Base-by-base conservation (phyloP, 2,797 vertebrate species). In the Alfaro cultratus region DNA sequence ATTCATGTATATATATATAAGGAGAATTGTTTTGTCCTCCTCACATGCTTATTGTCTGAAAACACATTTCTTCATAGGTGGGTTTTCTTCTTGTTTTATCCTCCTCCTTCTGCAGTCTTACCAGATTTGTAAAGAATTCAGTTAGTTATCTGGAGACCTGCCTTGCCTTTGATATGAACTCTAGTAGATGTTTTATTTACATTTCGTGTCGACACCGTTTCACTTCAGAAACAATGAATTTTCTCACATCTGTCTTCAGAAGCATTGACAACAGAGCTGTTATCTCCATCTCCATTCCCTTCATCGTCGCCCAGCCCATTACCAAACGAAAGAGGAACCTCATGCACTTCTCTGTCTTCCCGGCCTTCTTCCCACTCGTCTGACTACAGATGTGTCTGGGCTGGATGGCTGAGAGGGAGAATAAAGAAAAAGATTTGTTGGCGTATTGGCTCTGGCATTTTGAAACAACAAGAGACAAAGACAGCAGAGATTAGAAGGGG, bases 381-480 rank as follows among this genome's bases (percentile, higher is more conserved):
- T 78, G 72, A 85, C 86, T 86, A 83, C 84, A 92, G 85, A 89
- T 88, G 89, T 83, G 81, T 90, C 85, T 89, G 88, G 73, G 77
- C 85, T 86, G 83, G 91, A 92, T 91, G 88, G 90, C 80, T 89
- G 51, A 80, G 43, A 62, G 34, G 49, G 62, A 62, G 79, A 26
- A 53, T 29, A 57, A 34, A 84, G 88, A 88, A 83, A 18, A 78
- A 31, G 81, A 89, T 89, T 91, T 89, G 88, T 87, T 60, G 71
- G 80, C 83, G 83, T 84, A 80, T 80, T 75, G 83, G 79, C 85
- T 81, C 84, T 90, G 89, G 89, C 89, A 91, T 90, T 90, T 91
- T 88, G 79, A 89, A 80, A 90, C 87, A 91, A 90, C 86, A 88
- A 85, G 62, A 90, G 84, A 87, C 86, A 90, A 88, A 88, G 80